A percentile compares a stretch with the other conserved stretches of the same genome.
Conservation (phyloP, 1,140 invertebrate genomes). For the Lysiphlebus fabarum region DNA sequence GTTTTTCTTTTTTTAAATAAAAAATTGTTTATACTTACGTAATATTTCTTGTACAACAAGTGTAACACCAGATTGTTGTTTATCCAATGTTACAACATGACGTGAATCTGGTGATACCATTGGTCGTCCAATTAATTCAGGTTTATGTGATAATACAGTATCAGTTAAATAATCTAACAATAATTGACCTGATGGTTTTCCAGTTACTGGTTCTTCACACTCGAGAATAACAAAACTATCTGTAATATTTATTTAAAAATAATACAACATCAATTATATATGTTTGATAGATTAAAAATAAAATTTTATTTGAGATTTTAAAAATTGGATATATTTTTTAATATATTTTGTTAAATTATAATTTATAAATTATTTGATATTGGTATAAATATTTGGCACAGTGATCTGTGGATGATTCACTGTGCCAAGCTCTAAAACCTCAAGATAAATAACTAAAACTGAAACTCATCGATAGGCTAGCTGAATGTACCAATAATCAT, state of each 20-base stretch:
- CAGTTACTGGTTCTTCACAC: conserved; percentile 67
- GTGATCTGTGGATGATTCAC: too few relatives aligned
- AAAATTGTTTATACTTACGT: conserved; percentile 49
- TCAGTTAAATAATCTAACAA: conserved; percentile 77
- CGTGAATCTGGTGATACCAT: conserved; percentile 71
- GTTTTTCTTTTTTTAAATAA: not conserved
- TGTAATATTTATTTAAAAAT: conserved; percentile 40
- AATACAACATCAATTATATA: not conserved
- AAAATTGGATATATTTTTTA: too few relatives aligned
- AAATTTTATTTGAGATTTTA: too few relatives aligned
- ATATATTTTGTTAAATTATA: too few relatives aligned
- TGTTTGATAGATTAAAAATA: too few relatives aligned
- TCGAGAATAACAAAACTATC: conserved; percentile 73
- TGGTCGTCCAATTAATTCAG: conserved; percentile 64
- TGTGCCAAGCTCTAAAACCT: too few relatives aligned
- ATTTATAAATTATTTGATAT: too few relatives aligned
- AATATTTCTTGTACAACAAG: conserved; percentile 72
- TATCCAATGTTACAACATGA: conserved; percentile 68
- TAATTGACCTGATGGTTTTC: conserved; percentile 65
- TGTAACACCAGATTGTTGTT: conserved; percentile 60
- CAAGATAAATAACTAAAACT: too few relatives aligned
- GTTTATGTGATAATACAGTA: conserved; percentile 65
- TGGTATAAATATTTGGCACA: too few relatives aligned
- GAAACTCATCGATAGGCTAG: too few relatives aligned
- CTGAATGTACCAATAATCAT: too few relatives aligned